Conservation (phyloP, 2,113 vertebrate species). For the Larimichthys polyactis region DNA sequence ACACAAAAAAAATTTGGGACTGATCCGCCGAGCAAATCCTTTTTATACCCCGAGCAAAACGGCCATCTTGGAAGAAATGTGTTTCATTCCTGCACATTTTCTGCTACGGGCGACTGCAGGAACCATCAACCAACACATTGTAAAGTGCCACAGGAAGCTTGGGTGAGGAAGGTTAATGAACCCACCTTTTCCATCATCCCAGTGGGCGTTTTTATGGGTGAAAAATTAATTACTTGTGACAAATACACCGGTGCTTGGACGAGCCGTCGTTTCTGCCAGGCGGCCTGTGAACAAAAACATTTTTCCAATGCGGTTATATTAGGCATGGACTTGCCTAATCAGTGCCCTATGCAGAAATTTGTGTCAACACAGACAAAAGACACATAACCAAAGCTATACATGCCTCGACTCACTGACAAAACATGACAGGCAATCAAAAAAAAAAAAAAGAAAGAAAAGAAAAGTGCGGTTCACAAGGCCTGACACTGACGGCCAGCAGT, state of each 20-base stretch:
- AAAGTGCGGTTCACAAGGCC: constrained; percentile 56
- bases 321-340: constrained; percentile 69
- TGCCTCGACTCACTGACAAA: constrained; percentile 43
- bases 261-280: constrained; percentile 73
- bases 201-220: constrained; percentile 74
- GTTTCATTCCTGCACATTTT: constrained; percentile 65
- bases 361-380: constrained; percentile 53
- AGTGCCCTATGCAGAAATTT: constrained; percentile 38
- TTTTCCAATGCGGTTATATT: constrained; percentile 77
- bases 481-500: constrained; percentile 47
- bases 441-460: not conserved
- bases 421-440: constrained; percentile 69
- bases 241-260: constrained; percentile 75
- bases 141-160: constrained; percentile 76
- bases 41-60: constrained; percentile 56
- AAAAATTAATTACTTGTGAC: constrained; percentile 85
- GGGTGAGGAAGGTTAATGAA: constrained; percentile 81
- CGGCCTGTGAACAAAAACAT: constrained; percentile 82
- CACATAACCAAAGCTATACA: constrained; percentile 3
- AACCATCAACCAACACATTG: constrained; percentile 68
- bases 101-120: constrained; percentile 53
- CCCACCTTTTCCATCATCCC: constrained; percentile 80
- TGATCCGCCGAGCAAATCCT: constrained; percentile 43
- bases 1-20: constrained; percentile 32
- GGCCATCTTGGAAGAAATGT: constrained; percentile 62